Conservation (phyloP, 2,888 invertebrate genomes). For the Saturnia japonica region DNA sequence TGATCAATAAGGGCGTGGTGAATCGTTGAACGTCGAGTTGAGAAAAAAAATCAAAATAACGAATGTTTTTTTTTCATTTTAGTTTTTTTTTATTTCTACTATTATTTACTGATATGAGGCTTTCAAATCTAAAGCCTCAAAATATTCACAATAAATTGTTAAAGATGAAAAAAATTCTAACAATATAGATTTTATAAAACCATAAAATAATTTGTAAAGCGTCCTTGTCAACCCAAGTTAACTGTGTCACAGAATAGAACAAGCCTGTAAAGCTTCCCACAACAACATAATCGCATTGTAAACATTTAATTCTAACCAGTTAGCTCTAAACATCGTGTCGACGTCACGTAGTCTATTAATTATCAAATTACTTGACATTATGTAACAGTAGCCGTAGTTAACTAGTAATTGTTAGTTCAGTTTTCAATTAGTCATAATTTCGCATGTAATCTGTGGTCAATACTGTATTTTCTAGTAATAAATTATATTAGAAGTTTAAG, state of each 20-base stretch:
- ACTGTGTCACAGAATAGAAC: constrained; percentile 28
- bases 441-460: not conserved
- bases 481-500: not conserved
- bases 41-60: too few species aligned
- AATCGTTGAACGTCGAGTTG: too few species aligned
- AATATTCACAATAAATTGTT: too few species aligned
- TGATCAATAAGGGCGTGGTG: too few species aligned
- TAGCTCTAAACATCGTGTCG: constrained; percentile 37
- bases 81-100: too few species aligned
- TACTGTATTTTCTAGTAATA: not conserved
- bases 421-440: constrained; percentile 1
- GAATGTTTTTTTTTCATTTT: too few species aligned
- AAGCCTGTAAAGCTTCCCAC: constrained; percentile 37
- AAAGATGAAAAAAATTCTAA: too few species aligned
- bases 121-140: too few species aligned
- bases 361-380: constrained; percentile 24
- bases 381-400: not conserved
- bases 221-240: not conserved
- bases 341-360: constrained; percentile 48
- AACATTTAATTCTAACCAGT: constrained; percentile 38
- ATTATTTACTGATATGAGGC: too few species aligned
- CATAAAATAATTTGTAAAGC: not conserved
- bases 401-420: constrained; percentile 4
- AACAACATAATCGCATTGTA: constrained; percentile 39
- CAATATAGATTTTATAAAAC: not conserved